Percentiles rank a stretch among this genome's conserved stretches.
phyloP scores from a whole-genome alignment of 2,113 vertebrate genomes.

The Cottus gobio region DNA sequence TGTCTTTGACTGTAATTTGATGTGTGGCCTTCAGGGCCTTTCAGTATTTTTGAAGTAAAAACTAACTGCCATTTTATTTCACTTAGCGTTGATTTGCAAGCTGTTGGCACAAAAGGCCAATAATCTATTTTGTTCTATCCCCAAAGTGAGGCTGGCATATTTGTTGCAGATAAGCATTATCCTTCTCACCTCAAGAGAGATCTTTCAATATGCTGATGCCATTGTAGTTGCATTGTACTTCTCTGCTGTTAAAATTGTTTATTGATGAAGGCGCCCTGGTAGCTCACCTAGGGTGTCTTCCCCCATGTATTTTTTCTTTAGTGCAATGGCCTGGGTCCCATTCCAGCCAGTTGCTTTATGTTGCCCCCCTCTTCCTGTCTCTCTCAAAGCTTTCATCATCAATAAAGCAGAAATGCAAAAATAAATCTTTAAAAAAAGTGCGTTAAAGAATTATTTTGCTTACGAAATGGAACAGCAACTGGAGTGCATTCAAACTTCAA shows the following conservation, averaged over 20 bases:
- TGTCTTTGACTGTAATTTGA: conserved; percentile 8
- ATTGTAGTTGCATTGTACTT: conserved; percentile 21
- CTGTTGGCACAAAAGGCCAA: background rate
- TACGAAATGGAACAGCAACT: conserved; percentile 15
- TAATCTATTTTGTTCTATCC: conserved; percentile 13
- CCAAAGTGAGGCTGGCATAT: background rate
- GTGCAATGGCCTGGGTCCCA: too few relatives aligned
- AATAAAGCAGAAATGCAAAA: too few relatives aligned
- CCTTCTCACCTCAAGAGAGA: background rate
- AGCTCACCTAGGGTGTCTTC: too few relatives aligned
- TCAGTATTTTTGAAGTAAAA: conserved; percentile 6
- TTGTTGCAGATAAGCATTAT: conserved; percentile 14
- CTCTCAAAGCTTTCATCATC: too few relatives aligned
- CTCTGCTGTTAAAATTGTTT: conserved; percentile 30
- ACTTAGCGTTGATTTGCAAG: conserved; percentile 14
- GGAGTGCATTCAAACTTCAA: conserved; percentile 19
- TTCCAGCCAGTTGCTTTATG: too few relatives aligned
- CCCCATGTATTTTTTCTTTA: too few relatives aligned
- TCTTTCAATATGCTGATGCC: conserved; percentile 39
- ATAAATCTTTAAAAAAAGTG: too few relatives aligned
- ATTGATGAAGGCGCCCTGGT: background rate
- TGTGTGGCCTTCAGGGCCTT: conserved; percentile 5
- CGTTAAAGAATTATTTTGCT: conserved; percentile 19
- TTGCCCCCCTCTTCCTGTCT: too few relatives aligned
- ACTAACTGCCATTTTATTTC: conserved; percentile 18